Percentiles rank a stretch among this genome's conserved stretches.
Evolutionary conservation across 2,113 vertebrate species (phyloP).

Genomic region (Passer domesticus): DNA sequence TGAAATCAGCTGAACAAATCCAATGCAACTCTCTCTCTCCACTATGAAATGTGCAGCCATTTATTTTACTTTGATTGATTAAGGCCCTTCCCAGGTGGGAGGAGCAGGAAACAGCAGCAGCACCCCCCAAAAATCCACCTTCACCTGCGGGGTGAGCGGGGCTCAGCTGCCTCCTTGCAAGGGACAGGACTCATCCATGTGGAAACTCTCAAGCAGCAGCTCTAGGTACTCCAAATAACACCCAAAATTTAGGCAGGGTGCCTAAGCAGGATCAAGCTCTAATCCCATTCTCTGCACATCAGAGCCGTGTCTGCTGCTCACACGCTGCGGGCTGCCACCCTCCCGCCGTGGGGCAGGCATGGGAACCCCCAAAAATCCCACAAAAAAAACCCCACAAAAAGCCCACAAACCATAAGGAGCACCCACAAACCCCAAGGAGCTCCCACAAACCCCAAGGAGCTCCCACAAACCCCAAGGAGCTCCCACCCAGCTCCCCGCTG

Average conservation of each 20-base stretch:
- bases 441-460: accelerated
- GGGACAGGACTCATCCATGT: too few species aligned
- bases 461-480: too few species aligned
- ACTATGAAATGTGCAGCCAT: neutral
- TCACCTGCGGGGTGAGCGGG: accelerated
- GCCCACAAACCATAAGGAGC: neutral
- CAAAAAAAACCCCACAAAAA: neutral
- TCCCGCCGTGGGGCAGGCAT: accelerated
- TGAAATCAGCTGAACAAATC: neutral
- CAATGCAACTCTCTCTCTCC: neutral
- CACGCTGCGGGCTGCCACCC: neutral
- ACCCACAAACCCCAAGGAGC: neutral
- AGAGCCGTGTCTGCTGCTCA: neutral
- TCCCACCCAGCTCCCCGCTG: accelerated
- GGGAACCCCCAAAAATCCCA: neutral
- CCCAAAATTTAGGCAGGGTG: neutral
- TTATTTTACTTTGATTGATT: neutral
- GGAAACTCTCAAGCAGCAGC: neutral
- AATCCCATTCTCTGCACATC: conserved; percentile 15
- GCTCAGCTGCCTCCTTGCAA: neutral
- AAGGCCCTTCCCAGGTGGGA: neutral
- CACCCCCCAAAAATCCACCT: neutral
- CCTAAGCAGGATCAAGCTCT: conserved; percentile 3
- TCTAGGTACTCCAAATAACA: neutral
- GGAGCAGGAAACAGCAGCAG: neutral